Evolutionary conservation across 2,113 vertebrate species (phyloP), one percentile per base, ranked within the genome.

Genomic region (Spea bombifrons): DNA sequence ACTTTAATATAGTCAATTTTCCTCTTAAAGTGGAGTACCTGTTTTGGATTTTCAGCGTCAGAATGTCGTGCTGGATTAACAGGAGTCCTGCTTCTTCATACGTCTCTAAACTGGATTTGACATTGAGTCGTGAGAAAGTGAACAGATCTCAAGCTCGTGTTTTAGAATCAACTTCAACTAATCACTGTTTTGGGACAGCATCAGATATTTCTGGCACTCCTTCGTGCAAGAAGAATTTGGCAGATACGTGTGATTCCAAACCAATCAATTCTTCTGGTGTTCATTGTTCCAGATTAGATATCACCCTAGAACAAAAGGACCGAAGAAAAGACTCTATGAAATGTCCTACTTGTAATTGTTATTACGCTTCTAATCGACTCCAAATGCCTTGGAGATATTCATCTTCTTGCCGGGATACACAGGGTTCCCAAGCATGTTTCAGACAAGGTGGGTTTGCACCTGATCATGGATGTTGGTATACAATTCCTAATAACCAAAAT

Each of bases 231-330:
- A 68, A 75, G 65, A 13, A 49, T 80, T 1, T 83, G 76, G 81
- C 75, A 82, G 82, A 73, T 71, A 69, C 44, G 79, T 84, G 10
- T 71, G 79, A 76, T 55, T 17, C 83, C 46, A 71, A 81, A 75
- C 64, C 63, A 75, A 75, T 44, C 8, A 15, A 47, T 5, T 79
- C 86, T 83, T 85, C 87, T 63, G 73, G 75, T 43, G 78, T 74
- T 81, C 86, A 86, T 78, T 83, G 80, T 66, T 89, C 89, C 63
- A 88, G 86, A 59, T 71, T 90, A 69, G 84, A 90, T 76, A 82
- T 90, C 15, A 15, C 86, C 67, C 78, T 89, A 81, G 76, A 82
- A 48, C 80, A 84, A 5, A 67, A 66, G 52, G 81, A 84, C 63
- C 66, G 4, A 43, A 84, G 64, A 10, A 86, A 85, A 77, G 17